Conservation (phyloP, 2,888 invertebrate species). For the Atethmia centrago region DNA sequence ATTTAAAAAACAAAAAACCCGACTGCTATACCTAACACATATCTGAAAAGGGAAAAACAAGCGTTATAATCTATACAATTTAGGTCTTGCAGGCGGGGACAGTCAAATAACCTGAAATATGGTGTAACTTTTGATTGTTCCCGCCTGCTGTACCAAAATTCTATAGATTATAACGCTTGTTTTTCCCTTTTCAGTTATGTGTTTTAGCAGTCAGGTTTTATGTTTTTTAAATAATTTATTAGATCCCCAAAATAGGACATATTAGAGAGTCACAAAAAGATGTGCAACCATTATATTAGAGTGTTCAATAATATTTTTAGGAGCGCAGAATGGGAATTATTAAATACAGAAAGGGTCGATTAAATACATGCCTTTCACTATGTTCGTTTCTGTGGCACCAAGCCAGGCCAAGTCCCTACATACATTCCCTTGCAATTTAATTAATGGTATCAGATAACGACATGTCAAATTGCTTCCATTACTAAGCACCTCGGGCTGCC, state of each 20-base stretch:
- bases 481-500: conserved; percentile 34
- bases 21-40: too few species aligned
- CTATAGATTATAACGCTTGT: too few species aligned
- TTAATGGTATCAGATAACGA: conserved; percentile 52
- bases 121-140: too few species aligned
- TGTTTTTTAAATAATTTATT: too few species aligned
- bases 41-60: too few species aligned
- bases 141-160: too few species aligned
- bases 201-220: too few species aligned
- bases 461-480: conserved; percentile 49
- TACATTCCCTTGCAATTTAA: conserved; percentile 46
- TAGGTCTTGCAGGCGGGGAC: too few species aligned
- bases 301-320: background rate
- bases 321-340: background rate
- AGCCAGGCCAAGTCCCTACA: conserved; percentile 6
- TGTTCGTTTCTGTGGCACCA: background rate
- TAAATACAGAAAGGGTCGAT: background rate
- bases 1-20: too few species aligned
- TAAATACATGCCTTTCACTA: background rate
- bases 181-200: too few species aligned
- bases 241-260: background rate
- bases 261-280: background rate
- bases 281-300: background rate
- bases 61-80: too few species aligned
- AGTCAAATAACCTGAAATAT: too few species aligned